Base-by-base conservation (phyloP, 35 echinoderm and acorn worm genomes). In the Lytechinus pictus region DNA sequence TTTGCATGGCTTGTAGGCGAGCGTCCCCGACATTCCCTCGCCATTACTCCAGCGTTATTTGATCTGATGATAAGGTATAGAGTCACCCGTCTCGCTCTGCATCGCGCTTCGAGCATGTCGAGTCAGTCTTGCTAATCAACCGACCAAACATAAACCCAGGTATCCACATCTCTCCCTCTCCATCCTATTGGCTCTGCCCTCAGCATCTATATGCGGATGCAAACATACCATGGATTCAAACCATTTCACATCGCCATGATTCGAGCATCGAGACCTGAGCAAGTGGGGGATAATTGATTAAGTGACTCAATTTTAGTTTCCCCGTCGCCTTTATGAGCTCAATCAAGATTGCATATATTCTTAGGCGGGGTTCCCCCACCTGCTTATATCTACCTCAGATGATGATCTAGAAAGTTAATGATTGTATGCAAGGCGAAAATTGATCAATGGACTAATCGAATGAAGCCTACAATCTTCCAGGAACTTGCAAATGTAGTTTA, bases 261-360 rank as follows among this genome's bases (percentile, higher is more conserved):
- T 79, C 66, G 66, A 79, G 19, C 16, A n/a, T 24, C 19, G 66
- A 79, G 19, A 24, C 16, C 14, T 79, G 16, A n/a, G 66, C 19
- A n/a, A 79, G 66, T 79, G 66, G 19, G 19, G 16, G 66, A 79
- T n/a, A 79, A 79, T 79, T 79, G 66, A 79, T 79, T 79, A 79
- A 79, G 66, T 79, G 66, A 79, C 66, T 79, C 66, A 79, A 79
- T 79, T 79, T 16, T 14, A 79, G 66, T 79, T 79, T 79, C 66
- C 66, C 19, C 66, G 19, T 79, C 66, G 66, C 66, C 66, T 24
- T 58, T 79, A 79, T 79, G 21, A 79, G 19, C n/a, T 79, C n/a
- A 79, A 79, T 79, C 66, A 79, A 3, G 4, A 79, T 24, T 79
- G 21, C 66, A 79, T 79, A 79, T 79, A n/a, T 24, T 79, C 16